Evolutionary conservation across 1,140 invertebrate species (phyloP), one percentile per base, ranked within the genome.

Genomic region (Zaprionus camerounensis): DNA sequence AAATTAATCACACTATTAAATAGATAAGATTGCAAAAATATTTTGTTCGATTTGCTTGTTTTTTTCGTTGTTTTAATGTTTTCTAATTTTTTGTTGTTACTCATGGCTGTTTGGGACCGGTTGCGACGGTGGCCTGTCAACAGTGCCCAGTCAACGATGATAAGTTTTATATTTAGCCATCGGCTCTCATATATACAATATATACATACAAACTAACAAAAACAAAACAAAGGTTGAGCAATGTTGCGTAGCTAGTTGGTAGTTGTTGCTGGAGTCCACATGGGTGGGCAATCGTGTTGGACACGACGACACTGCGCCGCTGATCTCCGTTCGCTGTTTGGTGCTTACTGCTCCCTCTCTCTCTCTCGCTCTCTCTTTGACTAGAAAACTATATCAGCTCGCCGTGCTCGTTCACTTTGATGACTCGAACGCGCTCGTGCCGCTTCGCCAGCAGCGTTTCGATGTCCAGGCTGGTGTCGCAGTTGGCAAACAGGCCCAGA

Each of bases 401-500:
- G 26, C 91, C 91, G 15, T 80, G 84, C 76, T 92, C 91, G 58
- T 92, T 92, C 49, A 92, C 91, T 82, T 92, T 83, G 84, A 92
- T 92, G 46, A 92, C 78, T 6, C 87, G 91, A 17, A 92, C 72
- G 15, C 78, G 78, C 41, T 98, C 97, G 20, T 97, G 97, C 82
- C 97, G 97, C 62, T 95, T 94, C 56, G 94, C 95, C 74, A 98
- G 94, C 46, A 98, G 95, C 69, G 96, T 95, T 93, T 98, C 97
- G 86, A 98, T 96, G 86, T 97, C 98, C 85, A 94, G 95, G 63
- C 81, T 77, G 85, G 95, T 95, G 78, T 97, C 95, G n/a, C 77
- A 56, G 31, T 71, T 66, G 1, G 94, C 92, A 93, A 98, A 98
- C 96, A 97, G 98, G 28, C 96, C 96, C 6, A 98, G 94, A 93